Evolutionary conservation across 2,113 vertebrate genomes (phyloP).

Genomic region (Choloepus hoffmanni): DNA sequence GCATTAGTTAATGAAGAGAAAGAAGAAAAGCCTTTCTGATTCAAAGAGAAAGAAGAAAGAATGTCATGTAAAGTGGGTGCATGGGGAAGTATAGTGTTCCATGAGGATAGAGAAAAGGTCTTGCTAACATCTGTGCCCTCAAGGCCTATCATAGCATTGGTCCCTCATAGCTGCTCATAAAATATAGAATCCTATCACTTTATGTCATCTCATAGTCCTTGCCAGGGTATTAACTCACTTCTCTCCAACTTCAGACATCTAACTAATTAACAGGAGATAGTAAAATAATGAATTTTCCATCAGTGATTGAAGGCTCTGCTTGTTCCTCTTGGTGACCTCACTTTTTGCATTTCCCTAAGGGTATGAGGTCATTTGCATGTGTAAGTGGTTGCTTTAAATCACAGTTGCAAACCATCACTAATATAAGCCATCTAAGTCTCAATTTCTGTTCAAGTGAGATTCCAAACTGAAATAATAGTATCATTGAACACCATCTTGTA

Average conservation of each 20-base stretch:
- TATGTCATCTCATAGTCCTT: slow-evolving; percentile 41
- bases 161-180: slow-evolving; percentile 12
- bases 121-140: background rate
- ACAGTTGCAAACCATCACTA: slow-evolving; percentile 53
- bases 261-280: slow-evolving; percentile 73
- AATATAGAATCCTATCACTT: slow-evolving; percentile 21
- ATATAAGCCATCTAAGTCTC: slow-evolving; percentile 39
- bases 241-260: slow-evolving; percentile 66
- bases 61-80: background rate
- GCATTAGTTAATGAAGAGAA: background rate
- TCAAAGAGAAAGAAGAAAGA: background rate
- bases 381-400: slow-evolving; percentile 61
- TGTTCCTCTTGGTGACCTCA: slow-evolving; percentile 72
- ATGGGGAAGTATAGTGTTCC: background rate
- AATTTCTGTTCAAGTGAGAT: slow-evolving; percentile 68
- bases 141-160: background rate
- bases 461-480: slow-evolving; percentile 67
- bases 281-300: slow-evolving; percentile 80
- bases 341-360: slow-evolving; percentile 70
- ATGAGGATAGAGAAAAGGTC: background rate
- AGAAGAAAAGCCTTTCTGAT: background rate
- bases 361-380: slow-evolving; percentile 71
- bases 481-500: slow-evolving; percentile 66
- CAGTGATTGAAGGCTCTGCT: slow-evolving; percentile 63
- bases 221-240: slow-evolving; percentile 44